Conservation (phyloP, 1,140 invertebrate species). For the Cyclina sinensis region DNA sequence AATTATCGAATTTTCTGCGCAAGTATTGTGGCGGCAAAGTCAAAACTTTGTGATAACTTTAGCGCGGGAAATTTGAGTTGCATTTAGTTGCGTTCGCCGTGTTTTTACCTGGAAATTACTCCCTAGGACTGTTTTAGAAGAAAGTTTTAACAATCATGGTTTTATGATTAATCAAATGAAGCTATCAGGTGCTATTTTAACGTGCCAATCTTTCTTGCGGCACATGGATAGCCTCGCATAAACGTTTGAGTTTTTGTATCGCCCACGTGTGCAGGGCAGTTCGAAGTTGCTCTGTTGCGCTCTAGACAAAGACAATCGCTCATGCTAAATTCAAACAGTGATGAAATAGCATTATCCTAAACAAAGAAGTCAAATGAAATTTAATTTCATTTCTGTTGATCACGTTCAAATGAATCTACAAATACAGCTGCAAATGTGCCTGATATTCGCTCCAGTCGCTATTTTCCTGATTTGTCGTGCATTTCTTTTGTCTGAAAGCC, state of each 20-base stretch:
- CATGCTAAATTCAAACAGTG: constrained; percentile 44
- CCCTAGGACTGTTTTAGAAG: constrained; percentile 6
- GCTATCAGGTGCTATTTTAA: constrained; percentile 24
- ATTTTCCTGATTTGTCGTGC: constrained; percentile 56
- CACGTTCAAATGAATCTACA: constrained; percentile 50
- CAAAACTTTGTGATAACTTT: constrained; percentile 55
- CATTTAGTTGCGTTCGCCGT: constrained; percentile 9
- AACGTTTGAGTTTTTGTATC: constrained; percentile 35
- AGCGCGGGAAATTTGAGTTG: constrained; percentile 59
- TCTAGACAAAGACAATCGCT: constrained; percentile 45
- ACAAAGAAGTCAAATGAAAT: constrained; percentile 52
- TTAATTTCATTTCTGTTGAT: constrained; percentile 57
- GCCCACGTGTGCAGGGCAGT: constrained; percentile 32
- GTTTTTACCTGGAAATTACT: constrained; percentile 37
- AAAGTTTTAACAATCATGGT: constrained; percentile 7
- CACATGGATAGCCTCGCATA: constrained; percentile 13
- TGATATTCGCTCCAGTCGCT: constrained; percentile 22
- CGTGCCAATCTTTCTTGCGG: neutral
- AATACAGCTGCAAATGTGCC: constrained; percentile 53
- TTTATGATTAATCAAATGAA: constrained; percentile 38
- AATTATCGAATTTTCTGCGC: constrained; percentile 62
- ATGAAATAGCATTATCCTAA: constrained; percentile 48
- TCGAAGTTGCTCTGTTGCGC: constrained; percentile 21
- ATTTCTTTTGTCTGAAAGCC: constrained; percentile 51
- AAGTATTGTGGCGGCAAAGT: constrained; percentile 60